Evolutionary conservation across 1,140 invertebrate genomes (phyloP), one percentile per base, ranked within the genome.

Genomic region (Sarcophaga peregrina): DNA sequence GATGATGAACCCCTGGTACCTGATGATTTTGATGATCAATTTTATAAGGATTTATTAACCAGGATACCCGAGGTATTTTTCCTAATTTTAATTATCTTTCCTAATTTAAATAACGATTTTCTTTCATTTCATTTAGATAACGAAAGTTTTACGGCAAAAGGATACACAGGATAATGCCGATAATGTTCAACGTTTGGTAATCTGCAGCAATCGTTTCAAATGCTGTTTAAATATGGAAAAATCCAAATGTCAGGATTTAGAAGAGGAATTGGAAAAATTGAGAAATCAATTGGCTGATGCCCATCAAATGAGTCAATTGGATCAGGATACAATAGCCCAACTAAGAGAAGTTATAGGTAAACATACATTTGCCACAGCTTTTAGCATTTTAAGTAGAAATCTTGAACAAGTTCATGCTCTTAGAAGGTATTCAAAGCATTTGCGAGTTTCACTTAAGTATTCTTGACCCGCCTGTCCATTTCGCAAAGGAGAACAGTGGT

Each of bases 151-250:
- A 81, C 87, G 88, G 0, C 88, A 90, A 80, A 90, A 90, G 84
- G 88, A 90, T 10, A 88, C 87, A 1, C 88, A 89, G 52, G 86
- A 88, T 17, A 90, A 90, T 85, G 89, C 89, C 6, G 89, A 90
- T 74, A 89, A 90, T 84, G 87, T 90, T 13, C 89, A 90, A 50
- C 84, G 87, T n/a, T 45, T 90, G 78, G 80, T 89, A 9, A 90
- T 88, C 8, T 88, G 88, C 52, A 86, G 86, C 75, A 86, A 85
- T 10, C 87, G 88, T 72, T 89, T 88, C 15, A 88, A 89, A 81
- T 87, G 84, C 68, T 86, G 88, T 81, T 83, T 88, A 72, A 85
- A 86, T 10, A 15, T 86, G 47, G 87, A 89, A 72, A 83, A 88
- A 80, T 81, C 84, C 0, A 85, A 83, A 0, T 82, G 83, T 3